Conservation (phyloP, 2,113 vertebrate genomes). For the Pelobates fuscus region DNA sequence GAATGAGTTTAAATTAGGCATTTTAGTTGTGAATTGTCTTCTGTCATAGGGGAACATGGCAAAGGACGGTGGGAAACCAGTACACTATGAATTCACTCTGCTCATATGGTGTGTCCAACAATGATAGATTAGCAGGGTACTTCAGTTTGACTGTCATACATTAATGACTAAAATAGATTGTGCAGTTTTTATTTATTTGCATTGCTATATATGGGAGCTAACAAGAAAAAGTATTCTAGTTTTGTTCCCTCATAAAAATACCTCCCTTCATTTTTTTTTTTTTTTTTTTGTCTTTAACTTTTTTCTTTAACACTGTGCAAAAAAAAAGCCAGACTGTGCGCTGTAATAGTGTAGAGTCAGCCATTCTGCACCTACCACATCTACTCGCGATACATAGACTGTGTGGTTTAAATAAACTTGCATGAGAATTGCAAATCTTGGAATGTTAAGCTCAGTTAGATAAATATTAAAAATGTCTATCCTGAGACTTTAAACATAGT, state of each 20-base stretch:
- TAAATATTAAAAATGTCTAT: not conserved
- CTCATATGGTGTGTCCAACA: too few species aligned
- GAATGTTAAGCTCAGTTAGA: not conserved
- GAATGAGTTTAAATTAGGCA: not conserved
- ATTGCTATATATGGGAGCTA: not conserved
- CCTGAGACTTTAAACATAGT: not conserved
- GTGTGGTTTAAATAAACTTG: not conserved
- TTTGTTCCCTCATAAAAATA: not conserved
- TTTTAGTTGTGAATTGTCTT: too few species aligned
- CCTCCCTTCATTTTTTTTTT: too few species aligned
- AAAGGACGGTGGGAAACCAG: too few species aligned
- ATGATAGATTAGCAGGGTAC: too few species aligned
- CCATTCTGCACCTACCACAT: not conserved
- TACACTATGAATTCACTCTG: too few species aligned
- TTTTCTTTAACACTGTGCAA: slow-evolving; percentile 36
- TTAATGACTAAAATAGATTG: not conserved
- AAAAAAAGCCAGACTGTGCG: not conserved
- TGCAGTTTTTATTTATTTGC: not conserved
- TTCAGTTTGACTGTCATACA: not conserved
- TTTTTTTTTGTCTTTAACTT: slow-evolving; percentile 22
- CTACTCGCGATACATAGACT: not conserved
- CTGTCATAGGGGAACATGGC: too few species aligned
- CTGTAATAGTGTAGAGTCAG: slow-evolving; percentile 14
- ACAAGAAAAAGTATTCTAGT: too few species aligned
- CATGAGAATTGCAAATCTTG: not conserved